Conservation (phyloP, 2,888 invertebrate species). For the Brachylomia viminalis region DNA sequence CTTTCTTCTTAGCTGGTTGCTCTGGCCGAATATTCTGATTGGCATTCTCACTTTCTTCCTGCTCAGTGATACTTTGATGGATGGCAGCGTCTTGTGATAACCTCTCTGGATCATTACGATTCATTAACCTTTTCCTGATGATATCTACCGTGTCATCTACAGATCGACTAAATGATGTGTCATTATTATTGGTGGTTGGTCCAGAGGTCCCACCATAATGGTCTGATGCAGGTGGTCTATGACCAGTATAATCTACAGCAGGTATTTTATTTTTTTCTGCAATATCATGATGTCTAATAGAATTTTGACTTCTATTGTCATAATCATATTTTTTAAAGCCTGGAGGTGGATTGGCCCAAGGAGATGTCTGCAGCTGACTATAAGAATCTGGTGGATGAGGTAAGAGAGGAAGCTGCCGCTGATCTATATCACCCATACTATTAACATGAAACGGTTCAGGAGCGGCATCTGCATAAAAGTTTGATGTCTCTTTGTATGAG, state of each 20-base stretch:
- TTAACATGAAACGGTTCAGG: constrained; percentile 73
- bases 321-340: constrained; percentile 70
- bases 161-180: constrained; percentile 82
- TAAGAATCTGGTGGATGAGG: constrained; percentile 60
- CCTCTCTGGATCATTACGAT: constrained; percentile 79
- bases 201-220: constrained; percentile 82
- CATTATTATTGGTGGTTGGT: constrained; percentile 79
- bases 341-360: constrained; percentile 73
- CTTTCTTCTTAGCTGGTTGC: constrained; percentile 76
- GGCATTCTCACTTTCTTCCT: constrained; percentile 62
- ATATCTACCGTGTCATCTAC: constrained; percentile 88
- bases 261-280: constrained; percentile 73
- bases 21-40: constrained; percentile 72
- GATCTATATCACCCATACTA: constrained; percentile 84
- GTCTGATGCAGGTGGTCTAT: constrained; percentile 87
- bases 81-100: constrained; percentile 64
- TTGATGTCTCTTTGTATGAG: constrained; percentile 57
- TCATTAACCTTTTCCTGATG: constrained; percentile 80
- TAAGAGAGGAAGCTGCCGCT: constrained; percentile 69
- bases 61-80: constrained; percentile 67
- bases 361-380: constrained; percentile 63
- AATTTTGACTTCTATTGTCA: constrained; percentile 73
- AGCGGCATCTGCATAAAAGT: constrained; percentile 68
- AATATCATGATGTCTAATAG: constrained; percentile 69
- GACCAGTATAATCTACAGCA: constrained; percentile 78